phyloP scores from a whole-genome alignment of 2,888 invertebrate species.

The Acanthoscelides obtectus region DNA sequence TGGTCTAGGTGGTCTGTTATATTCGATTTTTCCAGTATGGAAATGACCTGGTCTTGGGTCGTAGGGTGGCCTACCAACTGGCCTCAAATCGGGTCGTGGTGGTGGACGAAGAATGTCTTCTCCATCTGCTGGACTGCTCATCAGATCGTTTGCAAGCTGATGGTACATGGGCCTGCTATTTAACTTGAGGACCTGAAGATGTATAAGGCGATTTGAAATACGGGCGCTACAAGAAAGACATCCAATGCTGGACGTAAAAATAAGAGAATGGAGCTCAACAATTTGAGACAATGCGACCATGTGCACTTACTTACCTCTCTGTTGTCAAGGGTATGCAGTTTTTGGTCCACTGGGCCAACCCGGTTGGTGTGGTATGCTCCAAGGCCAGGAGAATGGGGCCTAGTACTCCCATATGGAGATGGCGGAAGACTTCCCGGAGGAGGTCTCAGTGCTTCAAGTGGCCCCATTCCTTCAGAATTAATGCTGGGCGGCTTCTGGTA shows the following conservation, averaged over 20 bases:
- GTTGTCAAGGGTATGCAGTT: neutral
- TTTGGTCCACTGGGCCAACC: neutral
- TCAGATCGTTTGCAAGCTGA: slow-evolving; percentile 46
- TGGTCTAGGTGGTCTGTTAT: slow-evolving; percentile 42
- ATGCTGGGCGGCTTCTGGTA: neutral
- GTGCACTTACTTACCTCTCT: neutral
- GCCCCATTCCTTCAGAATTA: neutral
- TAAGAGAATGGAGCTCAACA: slow-evolving; percentile 2
- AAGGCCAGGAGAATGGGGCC: neutral
- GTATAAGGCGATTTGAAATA: too few relatives aligned
- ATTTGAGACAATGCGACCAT: too few relatives aligned
- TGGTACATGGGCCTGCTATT: slow-evolving; percentile 46
- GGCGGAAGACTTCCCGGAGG: neutral
- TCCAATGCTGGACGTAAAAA: slow-evolving; percentile 25
- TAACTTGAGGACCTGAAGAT: slow-evolving; percentile 33
- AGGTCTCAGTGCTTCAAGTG: neutral
- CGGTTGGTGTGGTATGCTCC: neutral
- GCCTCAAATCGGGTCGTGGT: slow-evolving; percentile 34
- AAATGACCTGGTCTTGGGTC: slow-evolving; percentile 48
- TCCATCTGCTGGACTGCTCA: slow-evolving; percentile 47
- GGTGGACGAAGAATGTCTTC: slow-evolving; percentile 23
- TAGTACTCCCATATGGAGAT: neutral
- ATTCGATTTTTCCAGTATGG: slow-evolving; percentile 45
- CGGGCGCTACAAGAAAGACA: slow-evolving; percentile 23
- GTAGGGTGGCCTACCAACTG: slow-evolving; percentile 45